Conservation (phyloP, 2,113 vertebrate genomes). For the Girardinichthys multiradiatus region DNA sequence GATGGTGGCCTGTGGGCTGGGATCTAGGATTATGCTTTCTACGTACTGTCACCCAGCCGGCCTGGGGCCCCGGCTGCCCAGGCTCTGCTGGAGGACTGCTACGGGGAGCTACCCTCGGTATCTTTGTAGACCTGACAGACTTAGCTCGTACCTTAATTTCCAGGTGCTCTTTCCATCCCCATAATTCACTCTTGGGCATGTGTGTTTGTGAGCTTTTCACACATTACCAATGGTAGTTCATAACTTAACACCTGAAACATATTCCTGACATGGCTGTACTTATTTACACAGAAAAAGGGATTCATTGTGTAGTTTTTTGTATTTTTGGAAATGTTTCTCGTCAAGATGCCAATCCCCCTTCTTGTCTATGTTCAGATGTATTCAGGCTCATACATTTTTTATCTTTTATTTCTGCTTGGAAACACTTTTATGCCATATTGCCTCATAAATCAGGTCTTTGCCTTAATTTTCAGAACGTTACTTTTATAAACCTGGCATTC, state of each 20-base stretch:
- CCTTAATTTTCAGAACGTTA: background rate
- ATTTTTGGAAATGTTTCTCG: background rate
- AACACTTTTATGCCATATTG: conserved; percentile 15
- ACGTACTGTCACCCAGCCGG: no score
- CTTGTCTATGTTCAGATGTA: conserved; percentile 25
- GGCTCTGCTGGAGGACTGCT: no score
- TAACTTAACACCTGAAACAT: conserved; percentile 37
- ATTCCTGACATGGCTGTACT: conserved; percentile 34
- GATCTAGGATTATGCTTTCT: no score
- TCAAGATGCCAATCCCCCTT: background rate
- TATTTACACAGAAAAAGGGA: conserved; percentile 12
- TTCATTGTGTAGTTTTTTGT: conserved; percentile 20
- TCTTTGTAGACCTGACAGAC: conserved; percentile 62
- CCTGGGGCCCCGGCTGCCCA: no score
- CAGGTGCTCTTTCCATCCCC: background rate
- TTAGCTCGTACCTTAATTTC: conserved; percentile 51
- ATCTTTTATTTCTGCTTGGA: conserved; percentile 2
- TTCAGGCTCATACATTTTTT: conserved; percentile 32
- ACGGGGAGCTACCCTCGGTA: no score
- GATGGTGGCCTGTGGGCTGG: no score
- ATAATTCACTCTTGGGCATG: background rate
- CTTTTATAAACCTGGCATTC: conserved; percentile 8
- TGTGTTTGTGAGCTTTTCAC: conserved; percentile 47
- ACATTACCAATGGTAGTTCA: conserved; percentile 31
- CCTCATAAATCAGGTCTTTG: conserved; percentile 9